Evolutionary conservation across 2,797 vertebrate species (phyloP).

Genomic region (Lagodon rhomboides): DNA sequence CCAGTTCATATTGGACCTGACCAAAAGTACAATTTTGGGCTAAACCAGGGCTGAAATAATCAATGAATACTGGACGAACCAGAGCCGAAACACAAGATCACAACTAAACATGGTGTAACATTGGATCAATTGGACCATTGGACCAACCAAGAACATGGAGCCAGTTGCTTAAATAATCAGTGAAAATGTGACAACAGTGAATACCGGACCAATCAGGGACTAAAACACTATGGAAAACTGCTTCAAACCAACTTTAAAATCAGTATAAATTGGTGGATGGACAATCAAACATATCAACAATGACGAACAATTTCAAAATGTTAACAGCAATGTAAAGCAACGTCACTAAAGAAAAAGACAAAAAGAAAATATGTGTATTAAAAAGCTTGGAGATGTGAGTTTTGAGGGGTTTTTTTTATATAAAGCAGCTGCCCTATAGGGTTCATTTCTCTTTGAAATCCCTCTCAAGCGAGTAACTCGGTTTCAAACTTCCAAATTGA

Average conservation of each 20-base stretch:
- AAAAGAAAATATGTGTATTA: not conserved
- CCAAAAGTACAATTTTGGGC: not conserved
- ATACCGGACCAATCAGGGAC: not conserved
- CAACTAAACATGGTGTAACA: too few species aligned
- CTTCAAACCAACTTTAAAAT: not conserved
- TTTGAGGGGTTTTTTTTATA: too few species aligned
- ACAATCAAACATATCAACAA: not conserved
- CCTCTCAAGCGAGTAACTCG: not conserved
- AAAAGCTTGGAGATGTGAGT: not conserved
- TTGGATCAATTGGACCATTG: not conserved
- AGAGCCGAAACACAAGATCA: not conserved
- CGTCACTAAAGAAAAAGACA: too few species aligned
- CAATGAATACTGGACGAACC: not conserved
- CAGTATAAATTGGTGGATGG: not conserved
- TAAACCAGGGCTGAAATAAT: not conserved
- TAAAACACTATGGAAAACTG: not conserved
- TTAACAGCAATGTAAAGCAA: not conserved
- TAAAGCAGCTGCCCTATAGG: constrained; percentile 1
- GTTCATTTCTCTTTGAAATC: constrained; percentile 11
- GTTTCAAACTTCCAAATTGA: constrained; percentile 24
- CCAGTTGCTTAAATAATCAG: not conserved
- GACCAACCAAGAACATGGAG: too few species aligned
- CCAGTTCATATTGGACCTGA: not conserved
- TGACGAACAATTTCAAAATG: too few species aligned
- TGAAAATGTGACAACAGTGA: too few species aligned